These are phyloP conservation scores for Lepidochrysops patricia DNA, from an alignment of 2,888 invertebrate species.

Conservation along the genomic window DNA sequence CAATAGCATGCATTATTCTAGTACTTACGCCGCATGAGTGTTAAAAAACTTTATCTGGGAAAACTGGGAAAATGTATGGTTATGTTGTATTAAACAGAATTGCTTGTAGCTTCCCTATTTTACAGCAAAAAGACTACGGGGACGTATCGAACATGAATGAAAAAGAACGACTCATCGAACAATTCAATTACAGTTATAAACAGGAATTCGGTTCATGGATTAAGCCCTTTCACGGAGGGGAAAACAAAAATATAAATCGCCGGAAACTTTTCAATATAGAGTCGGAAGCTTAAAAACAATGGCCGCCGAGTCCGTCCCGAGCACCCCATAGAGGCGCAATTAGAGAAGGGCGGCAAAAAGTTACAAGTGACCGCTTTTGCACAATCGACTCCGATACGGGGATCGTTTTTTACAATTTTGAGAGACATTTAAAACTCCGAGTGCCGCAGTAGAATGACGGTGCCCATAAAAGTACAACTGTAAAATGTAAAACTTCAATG, in stretches of 20 bases:
- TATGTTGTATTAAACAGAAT: background rate
- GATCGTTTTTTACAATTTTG: constrained; percentile 27
- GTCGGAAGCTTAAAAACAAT: constrained; percentile 22
- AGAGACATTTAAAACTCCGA: constrained; percentile 19
- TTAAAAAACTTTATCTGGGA: background rate
- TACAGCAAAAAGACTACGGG: background rate
- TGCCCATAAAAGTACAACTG: constrained; percentile 5
- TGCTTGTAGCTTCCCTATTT: background rate
- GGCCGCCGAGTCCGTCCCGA: constrained; percentile 36
- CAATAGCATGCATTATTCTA: no score
- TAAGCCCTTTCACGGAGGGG: constrained; percentile 5
- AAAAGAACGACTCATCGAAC: constrained; percentile 5
- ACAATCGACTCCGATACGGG: constrained; percentile 37
- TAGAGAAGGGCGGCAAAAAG: constrained; percentile 40
- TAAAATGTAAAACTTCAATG: background rate
- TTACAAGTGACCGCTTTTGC: constrained; percentile 36
- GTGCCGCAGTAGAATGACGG: constrained; percentile 2
- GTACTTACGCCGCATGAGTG: no score
- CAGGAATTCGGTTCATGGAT: constrained; percentile 10
- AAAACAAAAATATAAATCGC: constrained; percentile 14
- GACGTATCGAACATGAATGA: background rate
- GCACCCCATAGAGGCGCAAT: constrained; percentile 42
- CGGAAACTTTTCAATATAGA: constrained; percentile 17
- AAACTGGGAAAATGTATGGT: background rate
- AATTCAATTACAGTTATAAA: constrained; percentile 14